phyloP scores from a whole-genome alignment of 2,113 vertebrate species.

The Corythornis madagascariensis region DNA sequence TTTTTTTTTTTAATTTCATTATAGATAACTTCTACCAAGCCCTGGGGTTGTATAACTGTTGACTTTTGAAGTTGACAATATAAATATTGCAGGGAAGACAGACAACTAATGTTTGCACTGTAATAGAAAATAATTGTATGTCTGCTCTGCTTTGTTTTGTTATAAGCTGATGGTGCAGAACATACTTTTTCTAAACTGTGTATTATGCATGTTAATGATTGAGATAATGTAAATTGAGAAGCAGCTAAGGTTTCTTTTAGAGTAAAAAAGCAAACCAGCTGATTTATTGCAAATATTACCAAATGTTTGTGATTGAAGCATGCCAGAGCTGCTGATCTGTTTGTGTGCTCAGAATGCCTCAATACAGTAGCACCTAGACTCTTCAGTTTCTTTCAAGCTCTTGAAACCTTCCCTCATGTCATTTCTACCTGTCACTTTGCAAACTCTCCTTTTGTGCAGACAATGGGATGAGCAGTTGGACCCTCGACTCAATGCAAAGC shows the following conservation, averaged over 20 bases:
- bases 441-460: constrained; percentile 71
- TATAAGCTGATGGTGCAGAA: background rate
- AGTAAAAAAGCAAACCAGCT: background rate
- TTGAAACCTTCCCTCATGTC: background rate
- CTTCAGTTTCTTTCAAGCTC: background rate
- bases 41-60: background rate
- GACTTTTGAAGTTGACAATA: background rate
- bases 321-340: background rate
- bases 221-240: background rate
- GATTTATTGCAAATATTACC: background rate
- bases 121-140: background rate
- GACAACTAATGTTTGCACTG: background rate
- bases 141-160: background rate
- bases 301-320: background rate
- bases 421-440: background rate
- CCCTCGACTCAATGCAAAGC: constrained; percentile 96
- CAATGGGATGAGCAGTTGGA: constrained; percentile 99
- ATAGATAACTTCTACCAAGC: background rate
- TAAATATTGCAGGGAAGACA: background rate
- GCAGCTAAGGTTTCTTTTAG: background rate
- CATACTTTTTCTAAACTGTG: background rate
- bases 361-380: background rate
- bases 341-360: background rate
- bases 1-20: background rate
- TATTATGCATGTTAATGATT: background rate